phyloP scores from a whole-genome alignment of 2,113 vertebrate genomes.

The Solea senegalensis region DNA sequence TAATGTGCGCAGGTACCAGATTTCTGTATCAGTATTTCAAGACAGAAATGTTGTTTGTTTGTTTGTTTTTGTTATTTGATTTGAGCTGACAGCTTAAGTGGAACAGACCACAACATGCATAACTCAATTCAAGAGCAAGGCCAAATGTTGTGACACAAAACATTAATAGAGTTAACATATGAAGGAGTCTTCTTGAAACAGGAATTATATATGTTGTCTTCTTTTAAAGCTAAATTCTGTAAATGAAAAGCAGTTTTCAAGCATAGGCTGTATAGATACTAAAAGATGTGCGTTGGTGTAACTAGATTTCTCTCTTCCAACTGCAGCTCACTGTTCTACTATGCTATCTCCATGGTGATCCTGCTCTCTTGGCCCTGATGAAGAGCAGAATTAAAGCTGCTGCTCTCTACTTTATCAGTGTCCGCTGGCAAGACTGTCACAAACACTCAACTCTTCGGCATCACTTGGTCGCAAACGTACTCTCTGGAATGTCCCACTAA shows the following conservation, averaged over 20 bases:
- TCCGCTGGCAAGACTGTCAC: constrained; percentile 54
- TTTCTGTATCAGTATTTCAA: constrained; percentile 28
- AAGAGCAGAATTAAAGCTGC: constrained; percentile 57
- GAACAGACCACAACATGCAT: neutral
- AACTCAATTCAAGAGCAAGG: neutral
- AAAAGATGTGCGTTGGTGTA: constrained; percentile 45
- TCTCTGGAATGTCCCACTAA: constrained; percentile 69
- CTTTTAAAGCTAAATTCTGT: constrained; percentile 8
- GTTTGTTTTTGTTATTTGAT: constrained; percentile 21
- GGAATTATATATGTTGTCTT: neutral
- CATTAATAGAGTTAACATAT: neutral
- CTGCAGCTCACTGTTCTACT: constrained; percentile 42
- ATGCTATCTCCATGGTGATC: constrained; percentile 62
- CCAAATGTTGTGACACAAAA: neutral
- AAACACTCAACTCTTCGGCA: constrained; percentile 44
- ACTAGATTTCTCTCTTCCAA: constrained; percentile 32
- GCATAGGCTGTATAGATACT: constrained; percentile 27
- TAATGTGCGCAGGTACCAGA: constrained; percentile 29
- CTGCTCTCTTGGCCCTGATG: constrained; percentile 38
- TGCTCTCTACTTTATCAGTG: constrained; percentile 46
- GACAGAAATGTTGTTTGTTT: neutral
- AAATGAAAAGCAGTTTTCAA: constrained; percentile 18
- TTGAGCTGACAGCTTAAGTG: constrained; percentile 46
- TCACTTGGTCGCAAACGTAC: constrained; percentile 51
- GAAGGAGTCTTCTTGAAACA: neutral